Evolutionary conservation across 2,888 invertebrate genomes (phyloP), one percentile per base, ranked within the genome.

Genomic region (Parelbella ahira): DNA sequence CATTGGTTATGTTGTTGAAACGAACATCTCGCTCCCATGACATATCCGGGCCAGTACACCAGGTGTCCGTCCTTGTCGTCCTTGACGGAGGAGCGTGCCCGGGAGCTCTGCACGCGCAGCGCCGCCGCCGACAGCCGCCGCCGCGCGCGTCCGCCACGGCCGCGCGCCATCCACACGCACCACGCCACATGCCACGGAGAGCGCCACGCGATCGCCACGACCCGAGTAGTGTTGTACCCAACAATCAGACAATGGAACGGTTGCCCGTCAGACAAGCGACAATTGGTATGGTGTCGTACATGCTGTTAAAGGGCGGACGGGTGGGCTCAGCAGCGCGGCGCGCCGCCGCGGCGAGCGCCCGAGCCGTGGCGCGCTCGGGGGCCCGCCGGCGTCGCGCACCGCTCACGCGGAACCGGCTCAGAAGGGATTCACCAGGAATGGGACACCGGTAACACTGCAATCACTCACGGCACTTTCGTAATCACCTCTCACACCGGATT

Each of bases 1-100:
- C 33, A 58, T 63, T 64, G 60, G 64, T 77, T 78, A 79, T 79
- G 77, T 67, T 89, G 91, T 93, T 93, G 93, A 93, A 94, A 96
- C 96, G 95, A 95, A 96, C 98, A 99, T 97, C 98, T 94, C 92
- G 96, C 95, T 93, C 97, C 96, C 90, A 99, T 96, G 90, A 97
- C 92, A 92, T 99, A 98, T 90, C 98, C 99, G 90, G 93, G 93
- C 91, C 95, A 95, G 94, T 99, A 99, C 89, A 99, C 94, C 91
- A 99, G 97, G 90, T 99, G 99, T 89, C 99, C 99, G 90, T 99
- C 99, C 90, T 95, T 95, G 92, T 99, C 99, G 92, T 99, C 98
- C 93, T 97, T 96, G 89, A 98, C 94, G 89, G 96, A 94, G 88
- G 97, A 95, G 86, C 87, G 86, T 82, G 93, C 93, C 81, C 93